Percentiles rank a stretch among this genome's conserved stretches.
These are phyloP conservation scores for Drosophila melanica DNA, from an alignment of 1,140 invertebrate species.

Conservation along the genomic window DNA sequence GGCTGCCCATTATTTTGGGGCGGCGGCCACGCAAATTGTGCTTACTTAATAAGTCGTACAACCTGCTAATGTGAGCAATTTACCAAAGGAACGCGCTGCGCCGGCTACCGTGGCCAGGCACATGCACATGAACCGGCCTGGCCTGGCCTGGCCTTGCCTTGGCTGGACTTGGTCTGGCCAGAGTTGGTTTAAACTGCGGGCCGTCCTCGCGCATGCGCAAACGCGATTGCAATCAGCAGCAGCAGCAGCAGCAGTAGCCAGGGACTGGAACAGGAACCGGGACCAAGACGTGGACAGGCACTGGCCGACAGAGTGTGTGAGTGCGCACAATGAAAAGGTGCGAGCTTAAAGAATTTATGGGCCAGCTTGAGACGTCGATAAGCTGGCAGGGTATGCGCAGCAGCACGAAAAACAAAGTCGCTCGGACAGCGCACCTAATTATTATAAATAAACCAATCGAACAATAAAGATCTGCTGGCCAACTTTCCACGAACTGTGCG, in stretches of 20 bases:
- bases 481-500: constrained; percentile 75
- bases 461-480: constrained; percentile 82
- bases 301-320: constrained; percentile 54
- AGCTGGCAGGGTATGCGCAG: constrained; percentile 37
- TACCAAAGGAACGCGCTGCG: constrained; percentile 77
- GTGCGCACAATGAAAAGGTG: constrained; percentile 83
- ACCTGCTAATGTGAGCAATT: constrained; percentile 84
- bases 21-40: constrained; percentile 83
- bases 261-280: neutral
- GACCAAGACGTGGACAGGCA: neutral
- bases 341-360: constrained; percentile 84
- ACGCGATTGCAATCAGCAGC: constrained; percentile 70
- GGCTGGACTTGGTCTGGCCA: too few species aligned
- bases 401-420: constrained; percentile 53
- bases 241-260: constrained; percentile 20
- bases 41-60: constrained; percentile 84
- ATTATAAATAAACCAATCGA: constrained; percentile 84
- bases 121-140: constrained; percentile 1
- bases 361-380: constrained; percentile 64
- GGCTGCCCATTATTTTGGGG: constrained; percentile 76
- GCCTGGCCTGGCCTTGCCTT: constrained; percentile 8
- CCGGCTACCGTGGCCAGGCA: constrained; percentile 34
- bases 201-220: constrained; percentile 70
- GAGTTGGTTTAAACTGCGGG: constrained; percentile 34
- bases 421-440: constrained; percentile 82